A percentile compares a stretch with the other conserved stretches of the same genome.
Conservation (phyloP, 2,888 invertebrate species). For the Ypsolopha scabrella region DNA sequence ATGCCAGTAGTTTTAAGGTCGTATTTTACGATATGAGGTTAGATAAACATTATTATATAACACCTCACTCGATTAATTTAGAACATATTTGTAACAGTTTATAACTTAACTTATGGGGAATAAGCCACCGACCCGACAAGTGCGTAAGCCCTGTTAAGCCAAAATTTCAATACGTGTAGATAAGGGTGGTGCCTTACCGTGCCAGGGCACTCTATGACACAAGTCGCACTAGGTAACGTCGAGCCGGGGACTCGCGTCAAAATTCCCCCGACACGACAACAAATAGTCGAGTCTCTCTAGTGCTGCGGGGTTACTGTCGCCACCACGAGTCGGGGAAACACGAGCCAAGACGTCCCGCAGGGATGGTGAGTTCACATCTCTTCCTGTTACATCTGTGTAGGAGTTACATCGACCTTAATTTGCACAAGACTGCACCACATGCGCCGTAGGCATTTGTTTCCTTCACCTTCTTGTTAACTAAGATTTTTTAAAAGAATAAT, state of each 20-base stretch:
- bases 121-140: slow-evolving; percentile 7
- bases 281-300: slow-evolving; percentile 19
- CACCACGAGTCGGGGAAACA: background rate
- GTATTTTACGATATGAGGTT: no score
- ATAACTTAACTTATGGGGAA: no score
- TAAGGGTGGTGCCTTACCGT: slow-evolving; percentile 60
- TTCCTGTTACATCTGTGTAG: background rate
- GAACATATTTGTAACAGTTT: no score
- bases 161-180: slow-evolving; percentile 49
- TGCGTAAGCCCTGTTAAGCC: slow-evolving; percentile 41
- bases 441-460: no score
- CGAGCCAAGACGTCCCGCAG: no score
- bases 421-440: no score
- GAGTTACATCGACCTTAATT: no score
- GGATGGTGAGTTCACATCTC: background rate
- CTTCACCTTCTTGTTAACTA: no score
- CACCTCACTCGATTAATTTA: background rate
- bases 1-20: no score
- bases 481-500: no score
- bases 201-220: slow-evolving; percentile 50
- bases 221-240: slow-evolving; percentile 30
- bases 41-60: no score
- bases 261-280: slow-evolving; percentile 50
- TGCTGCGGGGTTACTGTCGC: background rate
- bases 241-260: background rate